Base-by-base conservation (phyloP, 1,140 invertebrate species). In the Chironomus striatipennis region DNA sequence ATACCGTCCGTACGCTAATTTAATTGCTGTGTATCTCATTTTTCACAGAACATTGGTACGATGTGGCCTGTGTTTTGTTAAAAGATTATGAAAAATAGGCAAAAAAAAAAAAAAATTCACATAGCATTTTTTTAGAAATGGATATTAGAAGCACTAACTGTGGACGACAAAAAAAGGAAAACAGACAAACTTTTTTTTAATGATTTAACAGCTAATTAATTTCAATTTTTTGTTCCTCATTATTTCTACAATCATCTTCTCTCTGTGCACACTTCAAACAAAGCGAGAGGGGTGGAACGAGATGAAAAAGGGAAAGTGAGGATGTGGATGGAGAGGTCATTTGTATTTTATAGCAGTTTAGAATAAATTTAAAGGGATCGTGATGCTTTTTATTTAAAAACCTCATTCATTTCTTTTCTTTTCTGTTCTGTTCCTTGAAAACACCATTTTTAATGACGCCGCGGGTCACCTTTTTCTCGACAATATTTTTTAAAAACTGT, bases 61-160 rank as follows among this genome's bases (percentile, higher is more conserved):
- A 90, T 89, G 67, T 70, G 65, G 17, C 95, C 47, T 97, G 80
- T 90, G 85, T 81, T 89, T 88, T 79, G 47, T 57, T 34, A n/a
- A 4, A 57, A 57, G 4, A 57, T 57, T 57, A 57, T 57, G 47
- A 57, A 57, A 57, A 57, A 57, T 57, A 57, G 43, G 5, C 47
- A 15, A 12, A 57, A 15, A 15, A 15, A 12, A 57, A 15, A 15
- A 47, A 10, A 10, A n/a, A 12, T 57, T 57, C n/a, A n/a, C 47
- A 57, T 57, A n/a, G 12, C n/a, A 1, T 4, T 57, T n/a, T 57
- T n/a, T n/a, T n/a, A n/a, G n/a, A n/a, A 57, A 57, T 57, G 47
- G 9, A 5, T 57, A n/a, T 15, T 57, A 57, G 12, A 57, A 5
- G 47, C 12, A 57, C 12, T 57, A 4, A 57, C 12, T 57, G n/a